These are phyloP conservation scores for Drosophila merina DNA, from an alignment of 2,888 invertebrate genomes.

Conservation along the genomic window DNA sequence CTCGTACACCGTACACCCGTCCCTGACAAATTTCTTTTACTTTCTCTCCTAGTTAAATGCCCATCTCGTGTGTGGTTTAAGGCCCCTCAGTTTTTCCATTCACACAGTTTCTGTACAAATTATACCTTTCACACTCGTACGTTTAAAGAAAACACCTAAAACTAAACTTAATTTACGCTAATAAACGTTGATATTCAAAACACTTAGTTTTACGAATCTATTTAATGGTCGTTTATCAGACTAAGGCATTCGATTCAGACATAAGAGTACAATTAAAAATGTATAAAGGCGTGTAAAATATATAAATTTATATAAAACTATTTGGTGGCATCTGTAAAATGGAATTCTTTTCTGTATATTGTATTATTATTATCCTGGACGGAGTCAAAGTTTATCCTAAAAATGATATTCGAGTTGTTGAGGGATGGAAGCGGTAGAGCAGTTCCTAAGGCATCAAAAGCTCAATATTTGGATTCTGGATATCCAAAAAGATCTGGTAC, in stretches of 20 bases:
- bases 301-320: conserved; percentile 43
- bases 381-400: conserved; percentile 36
- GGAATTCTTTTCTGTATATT: conserved; percentile 14
- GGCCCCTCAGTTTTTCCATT: conserved; percentile 48
- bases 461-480: conserved; percentile 95
- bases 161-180: conserved; percentile 37
- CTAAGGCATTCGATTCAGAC: conserved; percentile 39
- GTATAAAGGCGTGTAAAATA: conserved; percentile 43
- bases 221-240: conserved; percentile 39
- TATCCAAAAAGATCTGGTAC: conserved; percentile 91
- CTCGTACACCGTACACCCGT: conserved; percentile 10
- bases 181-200: conserved; percentile 61
- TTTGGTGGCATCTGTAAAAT: conserved; percentile 35
- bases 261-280: conserved; percentile 19
- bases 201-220: conserved; percentile 24
- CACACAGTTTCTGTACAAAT: conserved; percentile 66
- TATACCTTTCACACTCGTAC: conserved; percentile 48
- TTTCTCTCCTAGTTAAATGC: conserved; percentile 7
- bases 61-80: conserved; percentile 36
- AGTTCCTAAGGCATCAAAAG: conserved; percentile 84
- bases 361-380: conserved; percentile 50
- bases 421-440: background rate
- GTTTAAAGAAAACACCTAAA: conserved; percentile 34
- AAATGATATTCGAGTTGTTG: conserved; percentile 36
- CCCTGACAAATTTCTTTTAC: conserved; percentile 6